Conservation (phyloP, 2,888 invertebrate genomes). For the Germaria angustata region DNA sequence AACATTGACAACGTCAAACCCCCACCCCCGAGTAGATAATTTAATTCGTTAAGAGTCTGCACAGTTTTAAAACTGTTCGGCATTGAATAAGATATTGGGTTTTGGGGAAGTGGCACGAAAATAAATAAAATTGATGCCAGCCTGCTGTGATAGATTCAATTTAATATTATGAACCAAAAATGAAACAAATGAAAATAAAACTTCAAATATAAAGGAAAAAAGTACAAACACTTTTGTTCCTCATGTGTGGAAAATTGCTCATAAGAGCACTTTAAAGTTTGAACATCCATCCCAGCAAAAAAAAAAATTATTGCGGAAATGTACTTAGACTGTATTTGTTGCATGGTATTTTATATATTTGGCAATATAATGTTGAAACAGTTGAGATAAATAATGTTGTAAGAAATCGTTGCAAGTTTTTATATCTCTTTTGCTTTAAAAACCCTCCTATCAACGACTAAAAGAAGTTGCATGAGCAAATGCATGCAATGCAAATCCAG, state of each 20-base stretch:
- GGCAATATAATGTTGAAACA: too few relatives aligned
- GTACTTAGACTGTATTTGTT: too few relatives aligned
- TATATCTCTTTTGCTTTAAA: too few relatives aligned
- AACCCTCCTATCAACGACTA: too few relatives aligned
- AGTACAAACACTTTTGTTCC: not conserved
- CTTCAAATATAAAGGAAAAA: not conserved
- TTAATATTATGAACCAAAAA: slow-evolving; percentile 60
- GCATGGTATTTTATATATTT: too few relatives aligned
- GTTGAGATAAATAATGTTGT: too few relatives aligned
- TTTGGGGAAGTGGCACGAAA: slow-evolving; percentile 13
- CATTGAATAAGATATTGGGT: not conserved
- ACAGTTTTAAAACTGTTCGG: slow-evolving; percentile 50
- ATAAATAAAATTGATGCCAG: slow-evolving; percentile 65
- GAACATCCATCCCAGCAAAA: not conserved
- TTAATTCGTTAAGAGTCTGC: slow-evolving; percentile 63
- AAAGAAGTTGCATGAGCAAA: too few relatives aligned
- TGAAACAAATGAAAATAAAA: slow-evolving; percentile 40
- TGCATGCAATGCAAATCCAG: too few relatives aligned
- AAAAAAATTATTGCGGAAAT: too few relatives aligned
- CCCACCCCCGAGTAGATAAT: slow-evolving; percentile 27
- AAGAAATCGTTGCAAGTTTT: too few relatives aligned
- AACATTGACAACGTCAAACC: not conserved
- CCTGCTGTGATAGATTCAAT: slow-evolving; percentile 66
- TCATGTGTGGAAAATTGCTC: slow-evolving; percentile 54
- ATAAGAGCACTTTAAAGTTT: slow-evolving; percentile 19